Base-by-base conservation (phyloP, 2,888 invertebrate genomes). In the Bugula neritina region DNA sequence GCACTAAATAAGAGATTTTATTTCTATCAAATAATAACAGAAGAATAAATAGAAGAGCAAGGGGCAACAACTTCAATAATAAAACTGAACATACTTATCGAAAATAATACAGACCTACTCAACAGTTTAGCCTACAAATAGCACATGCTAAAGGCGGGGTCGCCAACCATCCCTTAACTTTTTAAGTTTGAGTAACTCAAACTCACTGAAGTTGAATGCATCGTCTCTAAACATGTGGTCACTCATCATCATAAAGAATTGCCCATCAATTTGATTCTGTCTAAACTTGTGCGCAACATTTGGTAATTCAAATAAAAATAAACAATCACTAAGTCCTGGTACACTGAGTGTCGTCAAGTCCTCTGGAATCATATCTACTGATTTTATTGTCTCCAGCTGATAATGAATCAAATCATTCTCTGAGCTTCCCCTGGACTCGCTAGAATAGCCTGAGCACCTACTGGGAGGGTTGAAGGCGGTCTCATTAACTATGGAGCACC, bases 181-280 rank as follows among this genome's bases (percentile, higher is more conserved):
- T 29, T 29, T 70, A 3, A 70, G 43, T 31, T 70, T 70, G 52
- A 70, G 70, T 25, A 70, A 23, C 52, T 70, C 70, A 54, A 70
- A 70, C 27, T 70, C 43, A 29, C 52, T 54, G 52, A 70, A 54
- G 52, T 54, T 54, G 25, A 70, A 70, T 10, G 52, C 52, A 25
- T 70, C 52, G 52, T 70, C 70, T 23, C 70, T n/a, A 29, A 70
- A 70, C 70, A 70, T 70, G 52, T 43, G 52, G 10, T 70, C 70
- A 21, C 43, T 70, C 70, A 70, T 70, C 5, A 70, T 70, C 70
- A 70, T 70, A 29, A 70, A 70, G 52, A 70, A 70, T 52, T 70
- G 35, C 5, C 70, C 70, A 29, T 70, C 70, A 5, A 70, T 29
- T 54, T 70, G 70, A 17, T 70, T 17, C 70, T 70, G 70, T 54